phyloP scores from a whole-genome alignment of 37 sponge, comb jelly and placozoan genomes.

The Aphrocallistes beatrix region DNA sequence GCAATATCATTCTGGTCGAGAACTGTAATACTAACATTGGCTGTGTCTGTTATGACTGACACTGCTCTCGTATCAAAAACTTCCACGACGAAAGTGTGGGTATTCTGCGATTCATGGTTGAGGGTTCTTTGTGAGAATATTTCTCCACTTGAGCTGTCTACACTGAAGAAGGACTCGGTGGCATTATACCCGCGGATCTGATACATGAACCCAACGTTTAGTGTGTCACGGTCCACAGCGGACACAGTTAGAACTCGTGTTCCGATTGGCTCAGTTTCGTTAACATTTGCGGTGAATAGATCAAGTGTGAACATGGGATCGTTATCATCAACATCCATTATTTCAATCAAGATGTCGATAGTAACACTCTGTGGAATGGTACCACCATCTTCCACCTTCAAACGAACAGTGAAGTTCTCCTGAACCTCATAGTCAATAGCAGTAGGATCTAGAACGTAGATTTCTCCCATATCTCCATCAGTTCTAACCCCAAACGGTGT shows the following conservation, averaged over 20 bases:
- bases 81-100: background rate
- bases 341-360: constrained; percentile 15
- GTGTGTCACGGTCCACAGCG: constrained; percentile 22
- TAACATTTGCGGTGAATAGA: background rate
- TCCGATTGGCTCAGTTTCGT: background rate
- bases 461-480: background rate
- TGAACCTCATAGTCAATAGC: background rate
- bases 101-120: background rate
- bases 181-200: background rate
- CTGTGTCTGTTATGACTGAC: background rate
- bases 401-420: background rate
- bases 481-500: background rate
- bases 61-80: background rate
- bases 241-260: background rate
- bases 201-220: background rate
- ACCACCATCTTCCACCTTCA: constrained; percentile 30
- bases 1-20: constrained; percentile 40
- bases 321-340: constrained; percentile 50
- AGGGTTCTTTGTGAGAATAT: background rate
- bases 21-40: constrained; percentile 25
- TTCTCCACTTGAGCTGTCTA: background rate
- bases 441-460: background rate
- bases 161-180: background rate
- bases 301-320: constrained; percentile 21
- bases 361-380: constrained; percentile 14